Conservation (phyloP, 2,797 vertebrate species). For the Cyclura pinguis region DNA sequence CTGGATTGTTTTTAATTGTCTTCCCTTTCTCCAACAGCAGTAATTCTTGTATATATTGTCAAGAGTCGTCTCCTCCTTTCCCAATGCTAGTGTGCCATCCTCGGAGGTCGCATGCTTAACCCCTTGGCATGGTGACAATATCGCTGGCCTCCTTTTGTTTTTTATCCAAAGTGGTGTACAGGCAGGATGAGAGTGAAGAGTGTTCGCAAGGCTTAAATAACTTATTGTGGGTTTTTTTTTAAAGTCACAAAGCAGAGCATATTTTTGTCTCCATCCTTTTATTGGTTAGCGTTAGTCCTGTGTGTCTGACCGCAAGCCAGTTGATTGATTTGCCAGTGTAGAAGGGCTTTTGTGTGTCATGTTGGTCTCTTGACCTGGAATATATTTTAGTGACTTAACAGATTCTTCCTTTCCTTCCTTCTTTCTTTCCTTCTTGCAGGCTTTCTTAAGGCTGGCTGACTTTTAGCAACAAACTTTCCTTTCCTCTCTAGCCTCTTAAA, state of each 20-base stretch:
- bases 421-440: not conserved
- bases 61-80: constrained; percentile 79
- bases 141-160: constrained; percentile 84
- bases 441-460: constrained; percentile 12
- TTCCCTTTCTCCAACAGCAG: constrained; percentile 84
- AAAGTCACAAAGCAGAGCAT: constrained; percentile 74
- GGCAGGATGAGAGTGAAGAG: constrained; percentile 71
- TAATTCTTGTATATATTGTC: constrained; percentile 88
- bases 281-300: constrained; percentile 78
- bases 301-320: constrained; percentile 75
- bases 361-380: constrained; percentile 85
- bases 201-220: constrained; percentile 78
- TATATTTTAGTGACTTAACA: constrained; percentile 75
- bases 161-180: constrained; percentile 67
- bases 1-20: constrained; percentile 90
- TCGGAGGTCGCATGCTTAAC: constrained; percentile 86
- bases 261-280: constrained; percentile 77
- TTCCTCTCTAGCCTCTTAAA: constrained; percentile 48
- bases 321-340: constrained; percentile 76
- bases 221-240: constrained; percentile 68
- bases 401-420: constrained; percentile 74
- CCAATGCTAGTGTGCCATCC: constrained; percentile 82
- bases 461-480: constrained; percentile 38
- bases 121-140: constrained; percentile 80
- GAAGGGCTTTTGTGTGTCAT: constrained; percentile 70